Base-by-base conservation (phyloP, 2,888 invertebrate genomes). In the Pocota personata region DNA sequence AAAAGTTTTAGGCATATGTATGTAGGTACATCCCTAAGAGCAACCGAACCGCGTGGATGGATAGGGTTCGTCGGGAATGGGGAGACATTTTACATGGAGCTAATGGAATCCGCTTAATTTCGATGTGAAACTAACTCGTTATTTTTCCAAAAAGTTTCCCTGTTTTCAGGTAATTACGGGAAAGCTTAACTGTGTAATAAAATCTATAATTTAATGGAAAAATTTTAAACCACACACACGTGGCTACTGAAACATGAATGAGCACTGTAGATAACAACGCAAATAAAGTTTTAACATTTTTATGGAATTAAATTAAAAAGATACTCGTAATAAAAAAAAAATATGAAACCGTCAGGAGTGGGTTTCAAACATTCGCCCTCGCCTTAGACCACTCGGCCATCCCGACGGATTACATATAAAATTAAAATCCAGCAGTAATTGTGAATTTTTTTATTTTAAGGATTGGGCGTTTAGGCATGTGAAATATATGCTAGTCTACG, bases 81-180 rank as follows among this genome's bases (percentile, higher is more conserved):
- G 6, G 40, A 73, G 43, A 27, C 82, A 58, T 69, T n/a, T n/a
- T 64, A 62, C 69, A 58, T n/a, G 66, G 40, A 72, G 52, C 66
- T 83, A 79, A 83, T 79, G 67, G 60, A 83, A 79, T 72, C 40
- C 73, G 73, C 73, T 79, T 73, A 67, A 73, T 79, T 62, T 64
- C 55, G 66, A 79, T 73, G 55, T 62, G 66, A 14, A 79, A 83
- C 78, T 73, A 83, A 62, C 72, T 52, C 27, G 77, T 64, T 64
- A 21, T 46, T 72, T 58, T 60, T 58, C 8, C 27, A 40, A 52
- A 50, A 64, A 77, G 64, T 71, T 71, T 66, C 50, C 55, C 46
- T 66, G 64, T 77, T 60, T 55, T 66, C 67, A 66, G 37, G 67
- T 83, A 57, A 83, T 73, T 79, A 69, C 55, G 48, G 37, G 40